phyloP scores from a whole-genome alignment of 92 coral and sea anemone species.

The Epizoanthus ramosus region DNA sequence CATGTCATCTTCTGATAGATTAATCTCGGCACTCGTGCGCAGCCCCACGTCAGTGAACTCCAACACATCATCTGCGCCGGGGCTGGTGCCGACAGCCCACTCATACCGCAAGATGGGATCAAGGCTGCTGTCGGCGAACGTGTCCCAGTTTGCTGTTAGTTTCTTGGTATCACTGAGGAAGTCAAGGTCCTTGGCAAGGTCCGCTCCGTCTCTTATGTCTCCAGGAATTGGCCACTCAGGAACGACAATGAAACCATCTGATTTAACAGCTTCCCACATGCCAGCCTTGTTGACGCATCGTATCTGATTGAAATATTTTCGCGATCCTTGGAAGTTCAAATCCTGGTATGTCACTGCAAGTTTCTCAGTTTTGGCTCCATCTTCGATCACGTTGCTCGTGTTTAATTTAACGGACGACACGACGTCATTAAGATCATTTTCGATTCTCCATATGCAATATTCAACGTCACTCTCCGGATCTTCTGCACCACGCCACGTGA shows the following conservation, averaged over 20 bases:
- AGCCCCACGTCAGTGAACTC: constrained; percentile 73
- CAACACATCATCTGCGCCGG: constrained; percentile 63
- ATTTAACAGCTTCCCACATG: constrained; percentile 46
- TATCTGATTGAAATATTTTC: constrained; percentile 63
- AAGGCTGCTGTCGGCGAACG: constrained; percentile 58
- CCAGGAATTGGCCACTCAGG: constrained; percentile 79
- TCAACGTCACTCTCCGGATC: constrained; percentile 72
- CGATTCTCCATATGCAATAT: constrained; percentile 69
- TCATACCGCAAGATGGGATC: constrained; percentile 83
- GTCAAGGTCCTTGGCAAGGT: constrained; percentile 52
- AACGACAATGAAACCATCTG: constrained; percentile 81
- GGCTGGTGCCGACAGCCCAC: constrained; percentile 80
- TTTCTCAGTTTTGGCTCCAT: constrained; percentile 27
- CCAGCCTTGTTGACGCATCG: constrained; percentile 73
- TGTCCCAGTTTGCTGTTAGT: constrained; percentile 77
- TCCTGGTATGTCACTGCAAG: constrained; percentile 47
- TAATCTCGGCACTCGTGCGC: constrained; percentile 48
- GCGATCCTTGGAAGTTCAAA: constrained; percentile 38
- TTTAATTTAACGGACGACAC: constrained; percentile 32
- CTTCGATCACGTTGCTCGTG: constrained; percentile 41
- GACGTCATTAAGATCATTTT: constrained; percentile 37
- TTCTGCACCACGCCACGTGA: constrained; percentile 82
- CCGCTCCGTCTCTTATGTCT: constrained; percentile 62
- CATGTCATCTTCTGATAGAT: constrained; percentile 64
- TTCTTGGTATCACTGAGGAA: constrained; percentile 62